Evolutionary conservation across 2,888 invertebrate genomes (phyloP).

Genomic region (Drosophila meridionalis): DNA sequence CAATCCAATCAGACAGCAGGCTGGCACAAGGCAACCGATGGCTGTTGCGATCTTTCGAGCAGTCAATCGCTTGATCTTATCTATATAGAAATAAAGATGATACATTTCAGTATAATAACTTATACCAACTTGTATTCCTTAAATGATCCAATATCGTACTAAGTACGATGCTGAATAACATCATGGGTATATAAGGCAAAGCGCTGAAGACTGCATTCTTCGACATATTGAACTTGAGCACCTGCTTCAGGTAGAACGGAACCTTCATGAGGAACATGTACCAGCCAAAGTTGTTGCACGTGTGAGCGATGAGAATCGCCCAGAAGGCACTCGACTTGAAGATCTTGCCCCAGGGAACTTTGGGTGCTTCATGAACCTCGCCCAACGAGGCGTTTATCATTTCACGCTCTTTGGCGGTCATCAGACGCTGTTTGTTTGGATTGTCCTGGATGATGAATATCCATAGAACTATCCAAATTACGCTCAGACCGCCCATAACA

Average conservation of each 20-base stretch:
- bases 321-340: not conserved
- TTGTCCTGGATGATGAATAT: not conserved
- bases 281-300: constrained; percentile 93
- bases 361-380: not conserved
- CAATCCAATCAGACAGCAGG: constrained; percentile 88
- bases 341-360: not conserved
- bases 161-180: constrained; percentile 77
- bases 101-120: not conserved
- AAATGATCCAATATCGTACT: constrained; percentile 89
- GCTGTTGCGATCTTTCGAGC: constrained; percentile 91
- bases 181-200: constrained; percentile 82
- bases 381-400: constrained; percentile 1
- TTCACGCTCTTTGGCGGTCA: not conserved
- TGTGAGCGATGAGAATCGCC: constrained; percentile 4
- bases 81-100: constrained; percentile 28
- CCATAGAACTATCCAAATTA: constrained; percentile 4
- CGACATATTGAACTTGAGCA: constrained; percentile 84
- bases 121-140: constrained; percentile 74
- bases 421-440: not conserved
- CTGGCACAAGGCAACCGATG: constrained; percentile 89
- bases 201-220: not conserved
- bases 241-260: constrained; percentile 92
- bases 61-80: constrained; percentile 88
- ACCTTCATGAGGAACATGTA: constrained; percentile 93
- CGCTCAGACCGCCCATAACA: not conserved